phyloP scores from a whole-genome alignment of 2,113 vertebrate genomes.

The Ameiurus melas region DNA sequence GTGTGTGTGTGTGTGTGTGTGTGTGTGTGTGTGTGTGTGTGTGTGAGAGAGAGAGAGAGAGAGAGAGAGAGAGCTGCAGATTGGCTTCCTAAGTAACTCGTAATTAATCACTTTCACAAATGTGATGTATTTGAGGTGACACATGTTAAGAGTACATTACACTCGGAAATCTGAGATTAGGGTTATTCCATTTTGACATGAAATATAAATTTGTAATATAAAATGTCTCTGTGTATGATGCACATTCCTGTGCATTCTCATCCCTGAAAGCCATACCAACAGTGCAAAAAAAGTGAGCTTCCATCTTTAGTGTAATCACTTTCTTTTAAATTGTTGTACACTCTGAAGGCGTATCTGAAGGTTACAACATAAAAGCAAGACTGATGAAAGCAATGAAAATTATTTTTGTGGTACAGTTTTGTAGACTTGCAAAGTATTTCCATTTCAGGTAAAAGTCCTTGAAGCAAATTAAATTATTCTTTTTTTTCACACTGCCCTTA shows the following conservation, averaged over 20 bases:
- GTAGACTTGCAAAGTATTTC: background rate
- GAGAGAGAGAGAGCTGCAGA: background rate
- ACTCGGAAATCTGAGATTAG: background rate
- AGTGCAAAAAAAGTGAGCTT: background rate
- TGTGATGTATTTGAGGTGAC: background rate
- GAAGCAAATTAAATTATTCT: background rate
- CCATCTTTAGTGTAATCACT: conserved; percentile 31
- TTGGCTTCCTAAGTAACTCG: too few species aligned
- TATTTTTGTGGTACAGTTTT: background rate
- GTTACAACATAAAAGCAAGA: conserved; percentile 15
- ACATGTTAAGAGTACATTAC: background rate
- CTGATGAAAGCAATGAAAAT: background rate
- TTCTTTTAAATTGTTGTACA: background rate
- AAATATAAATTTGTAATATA: background rate
- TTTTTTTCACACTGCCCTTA: background rate
- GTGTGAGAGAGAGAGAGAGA: background rate
- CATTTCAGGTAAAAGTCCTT: conserved; percentile 8
- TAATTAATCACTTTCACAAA: background rate
- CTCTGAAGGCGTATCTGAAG: conserved; percentile 1
- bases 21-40: background rate
- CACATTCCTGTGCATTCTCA: background rate
- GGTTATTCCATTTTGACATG: background rate
- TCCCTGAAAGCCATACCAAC: background rate
- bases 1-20: background rate
- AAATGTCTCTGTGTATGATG: background rate